Evolutionary conservation across 92 coral and sea anemone genomes (phyloP).

Genomic region (Zoanthus gigantus): DNA sequence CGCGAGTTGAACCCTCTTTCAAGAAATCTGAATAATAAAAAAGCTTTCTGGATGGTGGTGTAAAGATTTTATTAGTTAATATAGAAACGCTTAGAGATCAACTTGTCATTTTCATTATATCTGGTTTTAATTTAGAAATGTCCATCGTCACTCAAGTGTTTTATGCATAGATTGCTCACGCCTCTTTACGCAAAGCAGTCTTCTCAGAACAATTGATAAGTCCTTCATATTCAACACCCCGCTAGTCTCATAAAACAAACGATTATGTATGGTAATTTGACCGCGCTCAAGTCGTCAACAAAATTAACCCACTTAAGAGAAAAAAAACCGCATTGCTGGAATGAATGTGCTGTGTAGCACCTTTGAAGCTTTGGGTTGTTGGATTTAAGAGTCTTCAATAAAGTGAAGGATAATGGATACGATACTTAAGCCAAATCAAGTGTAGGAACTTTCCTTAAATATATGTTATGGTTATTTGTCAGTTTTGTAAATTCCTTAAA

Average conservation of each 20-base stretch:
- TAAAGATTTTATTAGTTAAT: not conserved
- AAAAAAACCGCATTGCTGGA: conserved; percentile 35
- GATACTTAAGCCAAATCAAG: not conserved
- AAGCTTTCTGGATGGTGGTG: not conserved
- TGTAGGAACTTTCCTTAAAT: not conserved
- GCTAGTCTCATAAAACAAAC: conserved; percentile 44
- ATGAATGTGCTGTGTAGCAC: not conserved
- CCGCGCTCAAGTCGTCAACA: conserved; percentile 34
- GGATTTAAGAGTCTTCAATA: not conserved
- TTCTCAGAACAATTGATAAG: conserved; percentile 15
- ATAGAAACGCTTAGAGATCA: not conserved
- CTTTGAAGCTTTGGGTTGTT: not conserved
- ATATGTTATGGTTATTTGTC: not conserved
- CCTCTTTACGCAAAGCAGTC: conserved; percentile 28
- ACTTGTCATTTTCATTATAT: not conserved
- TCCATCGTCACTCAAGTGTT: conserved; percentile 24
- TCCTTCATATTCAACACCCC: conserved; percentile 27
- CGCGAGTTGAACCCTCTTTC: conserved; percentile 16
- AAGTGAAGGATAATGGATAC: not conserved
- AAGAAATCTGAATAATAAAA: not conserved
- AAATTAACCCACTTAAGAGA: conserved; percentile 18
- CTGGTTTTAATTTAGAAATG: not conserved
- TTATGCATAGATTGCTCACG: conserved; percentile 35
- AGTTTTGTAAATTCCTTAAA: not conserved
- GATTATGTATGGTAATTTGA: conserved; percentile 51